Base-by-base conservation (phyloP, 2,113 vertebrate genomes). In the Argyrosomus japonicus region DNA sequence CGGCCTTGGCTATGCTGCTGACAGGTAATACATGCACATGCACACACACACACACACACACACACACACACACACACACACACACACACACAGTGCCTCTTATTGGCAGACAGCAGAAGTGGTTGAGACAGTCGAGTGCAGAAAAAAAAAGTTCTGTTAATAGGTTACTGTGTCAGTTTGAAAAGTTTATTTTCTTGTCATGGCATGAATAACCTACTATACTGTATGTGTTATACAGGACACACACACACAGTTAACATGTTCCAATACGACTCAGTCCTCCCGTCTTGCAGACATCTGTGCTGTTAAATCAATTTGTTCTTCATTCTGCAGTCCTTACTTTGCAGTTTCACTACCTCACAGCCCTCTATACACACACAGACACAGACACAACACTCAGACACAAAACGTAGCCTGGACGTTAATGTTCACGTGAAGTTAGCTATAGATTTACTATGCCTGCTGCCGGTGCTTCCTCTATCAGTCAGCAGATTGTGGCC, bases 1-100 rank as follows among this genome's bases (percentile, higher is more conserved):
- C 51, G 87, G 94, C 65, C 90, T 97, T 53, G 97, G 97, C 77
- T 96, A 94, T 51, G 84, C 94, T 0, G 94, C 96, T 2, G 97
- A 97, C 95, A 96, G 97, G 97, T 97, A 93, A 94, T 4, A 2
- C n/a, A 53, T 18, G 1, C 36, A 7, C 36, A 8, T 56, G n/a
- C 53, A 45, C 60, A 17, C 57, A 53, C 54, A 51, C 47, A 36
- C 36, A 51, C 15, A 50, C 18, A 45, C 64, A 43, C n/a, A 51
- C 62, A 65, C 62, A 67, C 63, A 68, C 43, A 58, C 67, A 63
- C 48, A 67, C 60, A 72, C 71, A 57, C 27, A 47, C 25, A 17
- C 61, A 63, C 23, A 50, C 48, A 68, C 51, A 61, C 50, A 54
- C n/a, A 12, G n/a, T 18, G 56, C 54, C 23, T 63, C 25, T 18